These are phyloP conservation scores for Macrophya annulata DNA, from an alignment of 2,888 invertebrate species.

Conservation along the genomic window DNA sequence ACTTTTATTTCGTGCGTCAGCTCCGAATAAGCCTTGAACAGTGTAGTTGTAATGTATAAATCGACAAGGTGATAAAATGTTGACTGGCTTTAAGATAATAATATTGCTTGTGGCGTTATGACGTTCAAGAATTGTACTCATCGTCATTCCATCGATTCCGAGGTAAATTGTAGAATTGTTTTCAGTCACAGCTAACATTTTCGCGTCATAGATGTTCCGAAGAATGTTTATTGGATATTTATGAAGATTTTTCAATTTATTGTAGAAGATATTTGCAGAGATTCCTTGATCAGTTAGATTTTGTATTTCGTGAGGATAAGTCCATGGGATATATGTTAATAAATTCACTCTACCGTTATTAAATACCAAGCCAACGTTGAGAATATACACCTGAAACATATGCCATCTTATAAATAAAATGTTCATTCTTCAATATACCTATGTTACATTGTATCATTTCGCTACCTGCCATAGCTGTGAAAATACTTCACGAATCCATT, in stretches of 20 bases:
- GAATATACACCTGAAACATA: slow-evolving; percentile 8
- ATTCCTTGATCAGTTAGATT: slow-evolving; percentile 35
- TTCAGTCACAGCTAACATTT: background rate
- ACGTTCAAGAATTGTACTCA: slow-evolving; percentile 20
- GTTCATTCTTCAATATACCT: background rate
- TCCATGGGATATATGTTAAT: slow-evolving; percentile 20
- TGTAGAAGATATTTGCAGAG: slow-evolving; percentile 12
- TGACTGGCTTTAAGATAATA: background rate
- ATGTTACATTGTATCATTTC: background rate
- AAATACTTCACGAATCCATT: slow-evolving; percentile 11
- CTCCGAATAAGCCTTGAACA: slow-evolving; percentile 16
- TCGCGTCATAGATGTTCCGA: background rate
- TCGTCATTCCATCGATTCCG: slow-evolving; percentile 37
- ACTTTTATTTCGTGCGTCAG: background rate
- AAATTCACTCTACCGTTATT: slow-evolving; percentile 1
- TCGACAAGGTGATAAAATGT: background rate
- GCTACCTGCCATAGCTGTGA: slow-evolving; percentile 20
- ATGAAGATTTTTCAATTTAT: slow-evolving; percentile 4
- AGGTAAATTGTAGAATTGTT: background rate
- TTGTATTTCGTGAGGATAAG: slow-evolving; percentile 9
- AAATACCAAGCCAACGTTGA: slow-evolving; percentile 34
- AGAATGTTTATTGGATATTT: slow-evolving; percentile 28
- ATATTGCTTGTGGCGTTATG: slow-evolving; percentile 24
- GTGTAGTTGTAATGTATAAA: slow-evolving; percentile 32
- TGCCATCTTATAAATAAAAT: background rate